Conservation (phyloP, 2,113 vertebrate species). For the Pseudolaguvia tuberculata region DNA sequence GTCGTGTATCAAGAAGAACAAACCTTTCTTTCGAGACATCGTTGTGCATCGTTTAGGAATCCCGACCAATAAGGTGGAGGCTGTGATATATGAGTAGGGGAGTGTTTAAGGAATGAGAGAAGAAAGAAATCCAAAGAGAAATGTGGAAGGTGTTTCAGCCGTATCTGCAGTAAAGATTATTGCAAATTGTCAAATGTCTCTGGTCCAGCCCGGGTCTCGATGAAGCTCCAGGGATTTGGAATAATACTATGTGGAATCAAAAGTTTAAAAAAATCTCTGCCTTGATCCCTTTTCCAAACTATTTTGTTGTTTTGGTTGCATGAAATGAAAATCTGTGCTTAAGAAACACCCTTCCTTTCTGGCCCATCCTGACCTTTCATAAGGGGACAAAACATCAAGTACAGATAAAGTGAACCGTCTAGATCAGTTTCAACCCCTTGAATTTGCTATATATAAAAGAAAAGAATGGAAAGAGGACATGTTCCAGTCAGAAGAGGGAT, state of each 20-base stretch:
- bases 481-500: conserved; percentile 60
- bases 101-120: conserved; percentile 60
- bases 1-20: conserved; percentile 25
- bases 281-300: background rate
- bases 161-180: conserved; percentile 56
- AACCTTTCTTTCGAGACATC: conserved; percentile 53
- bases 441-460: background rate
- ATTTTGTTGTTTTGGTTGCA: background rate
- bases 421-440: background rate
- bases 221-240: conserved; percentile 59
- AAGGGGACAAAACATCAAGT: conserved; percentile 22
- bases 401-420: background rate
- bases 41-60: conserved; percentile 58
- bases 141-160: conserved; percentile 52
- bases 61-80: conserved; percentile 55
- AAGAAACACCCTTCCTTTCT: conserved; percentile 5
- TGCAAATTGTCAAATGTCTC: conserved; percentile 60
- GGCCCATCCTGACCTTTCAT: background rate
- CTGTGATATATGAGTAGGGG: conserved; percentile 51
- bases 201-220: conserved; percentile 53
- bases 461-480: conserved; percentile 63
- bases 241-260: conserved; percentile 51
- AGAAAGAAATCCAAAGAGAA: conserved; percentile 52
- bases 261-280: conserved; percentile 52
- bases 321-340: conserved; percentile 8